A percentile compares a stretch with the other conserved stretches of the same genome.
phyloP scores from a whole-genome alignment of 2,113 vertebrate species.

The Tetrao urogallus region DNA sequence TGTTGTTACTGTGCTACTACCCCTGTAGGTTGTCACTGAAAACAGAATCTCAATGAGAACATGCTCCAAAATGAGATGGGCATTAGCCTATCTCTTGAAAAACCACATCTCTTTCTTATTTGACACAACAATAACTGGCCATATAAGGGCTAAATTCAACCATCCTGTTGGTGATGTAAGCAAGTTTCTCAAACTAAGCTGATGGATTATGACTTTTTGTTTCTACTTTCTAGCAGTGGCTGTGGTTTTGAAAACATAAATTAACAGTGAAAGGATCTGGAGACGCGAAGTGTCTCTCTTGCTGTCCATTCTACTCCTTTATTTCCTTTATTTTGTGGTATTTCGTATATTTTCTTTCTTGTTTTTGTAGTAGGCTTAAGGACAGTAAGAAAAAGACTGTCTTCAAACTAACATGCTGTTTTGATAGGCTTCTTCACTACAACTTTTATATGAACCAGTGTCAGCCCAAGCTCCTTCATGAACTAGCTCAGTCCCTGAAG shows the following conservation, averaged over 20 bases:
- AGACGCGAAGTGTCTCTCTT: not conserved
- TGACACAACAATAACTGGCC: not conserved
- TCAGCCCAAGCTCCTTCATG: not conserved
- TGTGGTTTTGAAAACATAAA: not conserved
- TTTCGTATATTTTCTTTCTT: not conserved
- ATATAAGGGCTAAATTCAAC: not conserved
- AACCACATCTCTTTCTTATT: not conserved
- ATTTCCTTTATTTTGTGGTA: not conserved
- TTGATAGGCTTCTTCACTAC: not conserved
- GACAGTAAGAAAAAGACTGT: not conserved
- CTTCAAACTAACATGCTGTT: not conserved
- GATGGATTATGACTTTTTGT: not conserved
- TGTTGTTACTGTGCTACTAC: not conserved
- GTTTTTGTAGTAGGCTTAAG: not conserved
- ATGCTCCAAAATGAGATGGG: not conserved
- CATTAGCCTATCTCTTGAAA: not conserved
- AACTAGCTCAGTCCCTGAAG: not conserved
- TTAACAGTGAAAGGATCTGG: not conserved
- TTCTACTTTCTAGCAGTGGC: not conserved
- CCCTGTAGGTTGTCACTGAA: not conserved
- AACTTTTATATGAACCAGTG: not conserved
- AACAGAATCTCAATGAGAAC: not conserved
- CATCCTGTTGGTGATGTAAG: not conserved
- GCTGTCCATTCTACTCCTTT: not conserved
- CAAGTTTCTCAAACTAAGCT: not conserved